Evolutionary conservation across 2,113 vertebrate genomes (phyloP).

Genomic region (Microtus pennsylvanicus): DNA sequence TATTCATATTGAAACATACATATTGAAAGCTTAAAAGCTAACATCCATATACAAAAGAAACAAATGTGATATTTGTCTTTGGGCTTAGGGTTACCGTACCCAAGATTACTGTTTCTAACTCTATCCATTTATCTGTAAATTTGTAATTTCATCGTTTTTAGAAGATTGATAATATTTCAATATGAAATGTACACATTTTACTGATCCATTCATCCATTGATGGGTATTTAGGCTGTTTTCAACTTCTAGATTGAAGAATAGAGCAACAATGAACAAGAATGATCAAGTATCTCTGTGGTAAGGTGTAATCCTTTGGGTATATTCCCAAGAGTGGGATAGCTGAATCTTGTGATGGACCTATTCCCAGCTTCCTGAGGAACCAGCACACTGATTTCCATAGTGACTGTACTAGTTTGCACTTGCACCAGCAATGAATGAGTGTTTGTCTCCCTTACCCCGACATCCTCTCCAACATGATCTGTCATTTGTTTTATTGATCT

Average conservation of each 20-base stretch:
- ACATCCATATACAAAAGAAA: background rate
- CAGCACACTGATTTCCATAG: background rate
- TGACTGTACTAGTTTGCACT: background rate
- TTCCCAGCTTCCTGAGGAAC: background rate
- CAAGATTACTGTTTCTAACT: background rate
- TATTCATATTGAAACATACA: background rate
- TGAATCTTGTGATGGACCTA: background rate
- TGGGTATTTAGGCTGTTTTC: background rate
- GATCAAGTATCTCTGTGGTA: background rate
- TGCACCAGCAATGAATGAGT: too few relatives aligned
- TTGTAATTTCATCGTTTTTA: background rate
- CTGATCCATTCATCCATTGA: background rate
- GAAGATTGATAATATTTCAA: background rate
- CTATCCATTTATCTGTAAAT: background rate
- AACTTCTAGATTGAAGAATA: background rate
- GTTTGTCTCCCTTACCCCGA: too few relatives aligned
- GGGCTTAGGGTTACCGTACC: background rate
- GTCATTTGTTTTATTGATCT: too few relatives aligned
- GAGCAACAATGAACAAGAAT: background rate
- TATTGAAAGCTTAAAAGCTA: background rate
- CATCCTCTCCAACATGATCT: too few relatives aligned
- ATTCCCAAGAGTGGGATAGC: background rate
- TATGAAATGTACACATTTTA: background rate
- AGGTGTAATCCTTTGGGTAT: background rate
- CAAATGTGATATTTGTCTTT: background rate